Base-by-base conservation (phyloP, 2,113 vertebrate genomes). In the Ptilorrhoa leucosticta region DNA sequence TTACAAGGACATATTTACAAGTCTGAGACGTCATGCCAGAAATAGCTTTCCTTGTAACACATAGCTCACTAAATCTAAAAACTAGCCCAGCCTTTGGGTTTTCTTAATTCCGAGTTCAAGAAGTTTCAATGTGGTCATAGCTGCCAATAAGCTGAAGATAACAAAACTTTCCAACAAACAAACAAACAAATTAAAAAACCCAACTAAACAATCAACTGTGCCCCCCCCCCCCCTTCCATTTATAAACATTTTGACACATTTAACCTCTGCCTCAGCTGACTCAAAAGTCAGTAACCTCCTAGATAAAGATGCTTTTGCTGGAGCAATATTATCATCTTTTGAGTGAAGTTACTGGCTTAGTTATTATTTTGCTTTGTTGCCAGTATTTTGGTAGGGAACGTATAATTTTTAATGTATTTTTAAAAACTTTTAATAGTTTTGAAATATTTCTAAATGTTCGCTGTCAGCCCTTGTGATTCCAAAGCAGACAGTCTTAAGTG, bases 1-100 rank as follows among this genome's bases (percentile, higher is more conserved):
- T 92, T 24, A 82, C 85, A 88, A 88, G 80, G 91, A 83, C 84
- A 21, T 83, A 93, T 93, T 92, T 80, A 86, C 88, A 94, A 93
- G 71, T 60, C 71, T 51, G 70, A 77, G 70, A 66, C 27, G 57
- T 22, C 24, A 22, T 54, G 48, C 76, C 68, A 86, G 75, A 89
- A 95, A 85, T 68, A 89, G 30, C 82, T 45, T 83, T 77, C n/a
- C 50, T 65, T 76, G 40, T 60, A 68, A 78, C n/a, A 66, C 26
- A 13, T 1, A 71, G 50, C 56, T 78, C 72, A 79, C 37, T 81
- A 88, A 70, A 71, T 48, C 58, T 22, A 76, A 30, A 30, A 83
- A 33, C 22, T 20, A 54, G n/a, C 8, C 47, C 51, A 77, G 0
- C 7, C 22, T 79, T 44, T 47, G 30, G 2, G 15, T 50, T 83